phyloP scores from a whole-genome alignment of 2,113 vertebrate genomes.

The Microcebus griseorufus region DNA sequence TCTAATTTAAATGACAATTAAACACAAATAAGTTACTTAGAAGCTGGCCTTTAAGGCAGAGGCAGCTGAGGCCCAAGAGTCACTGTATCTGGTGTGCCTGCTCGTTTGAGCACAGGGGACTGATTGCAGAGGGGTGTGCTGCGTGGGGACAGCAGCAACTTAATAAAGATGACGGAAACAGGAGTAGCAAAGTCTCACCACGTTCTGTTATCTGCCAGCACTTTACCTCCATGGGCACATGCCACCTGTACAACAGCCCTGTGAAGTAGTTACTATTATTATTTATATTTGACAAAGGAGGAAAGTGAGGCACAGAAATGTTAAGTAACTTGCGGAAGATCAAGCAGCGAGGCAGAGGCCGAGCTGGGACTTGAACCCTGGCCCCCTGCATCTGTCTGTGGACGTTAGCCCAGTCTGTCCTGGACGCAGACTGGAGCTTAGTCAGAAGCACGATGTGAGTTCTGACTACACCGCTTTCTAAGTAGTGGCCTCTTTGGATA shows the following conservation, averaged over 20 bases:
- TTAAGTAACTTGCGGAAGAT: not conserved
- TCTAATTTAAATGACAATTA: not conserved
- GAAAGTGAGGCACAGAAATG: not conserved
- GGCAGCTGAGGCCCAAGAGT: not conserved
- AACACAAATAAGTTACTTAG: not conserved
- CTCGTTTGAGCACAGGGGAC: not conserved
- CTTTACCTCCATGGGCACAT: not conserved
- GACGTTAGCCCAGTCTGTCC: accelerated
- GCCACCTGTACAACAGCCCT: not conserved
- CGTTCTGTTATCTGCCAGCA: not conserved
- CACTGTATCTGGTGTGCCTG: not conserved
- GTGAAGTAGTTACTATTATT: not conserved
- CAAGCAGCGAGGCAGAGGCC: not conserved
- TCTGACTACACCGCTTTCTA: not conserved
- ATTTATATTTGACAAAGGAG: not conserved
- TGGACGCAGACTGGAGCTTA: not conserved
- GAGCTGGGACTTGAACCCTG: not conserved
- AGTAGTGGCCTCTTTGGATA: not conserved
- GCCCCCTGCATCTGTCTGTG: not conserved
- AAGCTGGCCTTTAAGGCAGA: not conserved
- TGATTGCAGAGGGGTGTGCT: not conserved
- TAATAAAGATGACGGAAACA: not conserved
- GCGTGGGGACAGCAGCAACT: not conserved
- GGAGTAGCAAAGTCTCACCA: not conserved
- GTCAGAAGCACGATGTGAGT: not conserved